Percentiles rank a stretch among this genome's conserved stretches.
Evolutionary conservation across 2,888 invertebrate genomes (phyloP).

Genomic region (Neoaliturus tenellus): DNA sequence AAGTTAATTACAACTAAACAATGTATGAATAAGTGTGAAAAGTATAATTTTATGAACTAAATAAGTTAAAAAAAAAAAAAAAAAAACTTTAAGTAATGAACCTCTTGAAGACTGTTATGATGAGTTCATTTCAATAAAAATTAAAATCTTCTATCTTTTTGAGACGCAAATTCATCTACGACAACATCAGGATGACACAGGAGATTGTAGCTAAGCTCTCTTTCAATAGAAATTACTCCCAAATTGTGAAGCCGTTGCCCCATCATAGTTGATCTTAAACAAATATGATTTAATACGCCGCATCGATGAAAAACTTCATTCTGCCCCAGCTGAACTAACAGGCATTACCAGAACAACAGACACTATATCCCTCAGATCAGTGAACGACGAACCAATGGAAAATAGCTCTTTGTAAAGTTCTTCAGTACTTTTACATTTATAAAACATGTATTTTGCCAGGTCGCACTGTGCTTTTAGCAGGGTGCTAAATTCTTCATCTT

Average conservation of each 20-base stretch:
- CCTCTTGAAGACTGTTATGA: not conserved
- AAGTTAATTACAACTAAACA: too few species aligned
- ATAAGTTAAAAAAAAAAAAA: too few species aligned
- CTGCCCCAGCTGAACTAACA: not conserved
- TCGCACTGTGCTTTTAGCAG: constrained; percentile 1
- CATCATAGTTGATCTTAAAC: constrained; percentile 8
- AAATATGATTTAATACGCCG: not conserved
- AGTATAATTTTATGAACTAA: too few species aligned
- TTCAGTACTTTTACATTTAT: constrained; percentile 9
- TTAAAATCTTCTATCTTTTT: constrained; percentile 6
- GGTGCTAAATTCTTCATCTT: not conserved
- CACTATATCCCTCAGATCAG: not conserved
- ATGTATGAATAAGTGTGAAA: too few species aligned
- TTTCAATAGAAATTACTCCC: constrained; percentile 9
- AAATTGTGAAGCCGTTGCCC: constrained; percentile 27
- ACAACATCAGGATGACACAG: constrained; percentile 17
- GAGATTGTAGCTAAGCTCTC: constrained; percentile 9
- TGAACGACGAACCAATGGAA: constrained; percentile 2
- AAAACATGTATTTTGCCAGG: not conserved
- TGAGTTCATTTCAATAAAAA: constrained; percentile 9
- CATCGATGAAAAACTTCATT: not conserved
- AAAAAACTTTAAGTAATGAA: too few species aligned
- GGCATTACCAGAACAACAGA: constrained; percentile 26
- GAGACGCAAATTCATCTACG: constrained; percentile 12
- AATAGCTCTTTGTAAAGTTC: not conserved